These are phyloP conservation scores for Celastrina argiolus DNA, from an alignment of 2,888 invertebrate genomes.

Conservation along the genomic window DNA sequence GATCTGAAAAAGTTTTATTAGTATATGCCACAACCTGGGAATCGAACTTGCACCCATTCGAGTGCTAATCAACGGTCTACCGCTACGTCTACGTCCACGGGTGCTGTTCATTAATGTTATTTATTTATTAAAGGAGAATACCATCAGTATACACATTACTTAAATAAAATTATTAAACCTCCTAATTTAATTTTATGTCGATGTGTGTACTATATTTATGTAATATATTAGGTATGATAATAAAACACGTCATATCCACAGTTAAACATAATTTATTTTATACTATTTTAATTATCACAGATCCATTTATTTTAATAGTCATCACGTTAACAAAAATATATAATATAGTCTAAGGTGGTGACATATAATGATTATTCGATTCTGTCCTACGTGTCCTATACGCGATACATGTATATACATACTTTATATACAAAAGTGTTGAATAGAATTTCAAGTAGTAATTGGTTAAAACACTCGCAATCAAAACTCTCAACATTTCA, in stretches of 20 bases:
- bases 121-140: too few species aligned
- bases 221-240: slow-evolving; percentile 9
- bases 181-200: too few species aligned
- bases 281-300: slow-evolving; percentile 78
- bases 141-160: too few species aligned
- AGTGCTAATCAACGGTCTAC: too few species aligned
- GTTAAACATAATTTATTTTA: slow-evolving; percentile 78
- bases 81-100: too few species aligned
- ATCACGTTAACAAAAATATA: slow-evolving; percentile 77
- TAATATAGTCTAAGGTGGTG: slow-evolving; percentile 67
- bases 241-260: slow-evolving; percentile 47
- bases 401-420: slow-evolving; percentile 65
- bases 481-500: slow-evolving; percentile 18
- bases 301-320: slow-evolving; percentile 76
- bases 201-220: too few species aligned
- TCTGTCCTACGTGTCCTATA: slow-evolving; percentile 39
- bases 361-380: slow-evolving; percentile 53
- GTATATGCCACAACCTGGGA: too few species aligned
- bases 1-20: too few species aligned
- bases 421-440: slow-evolving; percentile 53
- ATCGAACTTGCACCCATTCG: too few species aligned
- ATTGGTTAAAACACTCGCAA: slow-evolving; percentile 22
- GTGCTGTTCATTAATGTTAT: too few species aligned
- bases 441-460: slow-evolving; percentile 23
- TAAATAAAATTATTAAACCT: too few species aligned